Evolutionary conservation across 2,113 vertebrate species (phyloP), one percentile per base, ranked within the genome.

Genomic region (Calonectris borealis): DNA sequence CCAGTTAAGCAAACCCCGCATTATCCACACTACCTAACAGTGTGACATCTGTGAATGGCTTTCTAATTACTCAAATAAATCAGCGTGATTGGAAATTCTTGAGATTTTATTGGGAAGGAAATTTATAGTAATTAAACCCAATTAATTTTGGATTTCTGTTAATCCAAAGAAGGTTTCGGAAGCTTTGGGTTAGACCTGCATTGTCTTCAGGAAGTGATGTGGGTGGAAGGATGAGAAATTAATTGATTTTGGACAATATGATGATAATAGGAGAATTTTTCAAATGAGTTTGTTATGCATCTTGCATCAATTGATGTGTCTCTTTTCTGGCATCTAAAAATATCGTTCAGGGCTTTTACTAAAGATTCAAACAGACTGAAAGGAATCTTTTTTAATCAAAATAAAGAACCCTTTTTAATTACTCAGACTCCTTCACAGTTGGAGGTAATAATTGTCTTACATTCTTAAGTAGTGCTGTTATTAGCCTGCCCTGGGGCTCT

Each of bases 51-150:
- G 98, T 98, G 98, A 98, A 98, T 95, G 97, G 97, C 97, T 98
- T 98, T 98, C 97, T 98, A 98, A 98, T 98, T 98, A 98, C 97
- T 88, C 97, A 98, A 98, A 98, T 98, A 98, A 98, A 98, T 98
- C 98, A 98, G 98, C 98, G 88, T 98, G 98, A 98, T 98, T 98
- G 98, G 98, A 98, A 98, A 98, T 98, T 98, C 98, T 98, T 97
- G 95, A 98, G 98, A 98, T 98, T 98, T 98, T 98, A 98, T 98
- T 98, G 97, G 97, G 98, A 98, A 98, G 98, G 97, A 98, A 98
- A 98, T 98, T 98, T 98, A 98, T 98, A 98, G 97, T 97, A 98
- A 98, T 98, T 98, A 98, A 98, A 98, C 97, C 95, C 97, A 98
- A 98, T 98, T 98, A 98, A 98, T 98, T 98, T 98, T 97, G 95